These are phyloP conservation scores for Monoplex corrugatus DNA, from an alignment of 2,888 invertebrate species.

Conservation along the genomic window DNA sequence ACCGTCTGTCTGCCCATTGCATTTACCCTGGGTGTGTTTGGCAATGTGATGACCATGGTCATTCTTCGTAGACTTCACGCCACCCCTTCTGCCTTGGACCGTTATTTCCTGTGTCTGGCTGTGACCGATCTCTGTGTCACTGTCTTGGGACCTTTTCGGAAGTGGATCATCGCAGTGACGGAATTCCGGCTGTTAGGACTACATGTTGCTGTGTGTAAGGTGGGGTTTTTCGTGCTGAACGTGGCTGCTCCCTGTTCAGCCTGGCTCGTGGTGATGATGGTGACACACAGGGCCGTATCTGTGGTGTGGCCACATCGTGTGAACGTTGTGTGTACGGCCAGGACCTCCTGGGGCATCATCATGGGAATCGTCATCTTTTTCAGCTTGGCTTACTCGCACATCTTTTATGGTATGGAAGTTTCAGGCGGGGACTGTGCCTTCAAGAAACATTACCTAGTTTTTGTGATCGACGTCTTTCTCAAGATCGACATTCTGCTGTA, in stretches of 20 bases:
- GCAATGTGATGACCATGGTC: neutral
- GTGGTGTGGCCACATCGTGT: slow-evolving; percentile 22
- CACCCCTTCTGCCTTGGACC: neutral
- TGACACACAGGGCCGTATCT: neutral
- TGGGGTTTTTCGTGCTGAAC: neutral
- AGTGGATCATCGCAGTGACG: neutral
- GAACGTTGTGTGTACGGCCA: neutral
- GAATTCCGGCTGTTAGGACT: neutral
- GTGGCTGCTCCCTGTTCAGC: neutral
- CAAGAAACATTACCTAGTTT: neutral
- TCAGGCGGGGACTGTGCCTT: neutral
- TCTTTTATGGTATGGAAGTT: neutral
- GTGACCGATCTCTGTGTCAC: neutral
- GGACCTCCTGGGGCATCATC: neutral
- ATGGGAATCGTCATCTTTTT: neutral
- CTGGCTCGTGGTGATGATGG: neutral
- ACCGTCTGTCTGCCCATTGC: too few relatives aligned
- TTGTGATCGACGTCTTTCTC: neutral
- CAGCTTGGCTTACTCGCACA: neutral
- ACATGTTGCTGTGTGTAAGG: neutral
- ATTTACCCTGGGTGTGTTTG: neutral
- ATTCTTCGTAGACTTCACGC: neutral
- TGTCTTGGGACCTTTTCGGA: neutral
- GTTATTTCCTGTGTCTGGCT: neutral
- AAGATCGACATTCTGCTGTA: neutral